phyloP scores from a whole-genome alignment of 2,113 vertebrate species.

The Siniperca chuatsi region DNA sequence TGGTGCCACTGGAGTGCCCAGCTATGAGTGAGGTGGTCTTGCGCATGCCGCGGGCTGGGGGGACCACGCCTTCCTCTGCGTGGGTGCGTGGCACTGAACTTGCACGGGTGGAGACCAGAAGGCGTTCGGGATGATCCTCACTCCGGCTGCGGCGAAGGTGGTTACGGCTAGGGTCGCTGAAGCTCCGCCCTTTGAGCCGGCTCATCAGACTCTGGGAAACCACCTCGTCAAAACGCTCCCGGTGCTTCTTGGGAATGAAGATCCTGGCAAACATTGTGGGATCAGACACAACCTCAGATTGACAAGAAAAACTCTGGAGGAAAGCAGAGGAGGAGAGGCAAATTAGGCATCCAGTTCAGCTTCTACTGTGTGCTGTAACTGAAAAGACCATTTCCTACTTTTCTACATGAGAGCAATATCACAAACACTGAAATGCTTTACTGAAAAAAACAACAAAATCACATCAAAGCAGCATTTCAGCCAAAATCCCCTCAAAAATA shows the following conservation, averaged over 20 bases:
- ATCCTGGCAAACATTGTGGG: constrained; percentile 87
- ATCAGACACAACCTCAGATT: constrained; percentile 42
- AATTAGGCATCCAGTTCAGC: constrained; percentile 2
- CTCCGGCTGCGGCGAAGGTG: constrained; percentile 94
- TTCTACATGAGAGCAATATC: constrained; percentile 10
- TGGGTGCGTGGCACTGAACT: constrained; percentile 91
- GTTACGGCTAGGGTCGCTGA: constrained; percentile 86
- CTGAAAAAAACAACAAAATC: constrained; percentile 9
- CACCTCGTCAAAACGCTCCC: constrained; percentile 96
- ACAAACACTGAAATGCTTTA: background rate
- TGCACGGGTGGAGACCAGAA: constrained; percentile 94
- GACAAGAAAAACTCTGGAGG: constrained; percentile 3
- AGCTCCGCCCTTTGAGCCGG: constrained; percentile 91
- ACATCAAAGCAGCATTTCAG: constrained; percentile 5
- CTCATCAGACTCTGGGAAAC: constrained; percentile 96
- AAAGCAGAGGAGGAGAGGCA: constrained; percentile 10
- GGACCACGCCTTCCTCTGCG: constrained; percentile 85
- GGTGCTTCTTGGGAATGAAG: constrained; percentile 98
- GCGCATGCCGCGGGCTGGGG: constrained; percentile 85
- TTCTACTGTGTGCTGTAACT: background rate
- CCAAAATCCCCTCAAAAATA: constrained; percentile 3
- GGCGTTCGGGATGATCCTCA: constrained; percentile 93
- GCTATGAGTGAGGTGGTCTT: constrained; percentile 90
- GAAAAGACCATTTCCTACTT: background rate
- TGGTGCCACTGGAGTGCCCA: constrained; percentile 83